Evolutionary conservation across 2,888 invertebrate genomes (phyloP), one percentile per base, ranked within the genome.

Genomic region (Troides helena): DNA sequence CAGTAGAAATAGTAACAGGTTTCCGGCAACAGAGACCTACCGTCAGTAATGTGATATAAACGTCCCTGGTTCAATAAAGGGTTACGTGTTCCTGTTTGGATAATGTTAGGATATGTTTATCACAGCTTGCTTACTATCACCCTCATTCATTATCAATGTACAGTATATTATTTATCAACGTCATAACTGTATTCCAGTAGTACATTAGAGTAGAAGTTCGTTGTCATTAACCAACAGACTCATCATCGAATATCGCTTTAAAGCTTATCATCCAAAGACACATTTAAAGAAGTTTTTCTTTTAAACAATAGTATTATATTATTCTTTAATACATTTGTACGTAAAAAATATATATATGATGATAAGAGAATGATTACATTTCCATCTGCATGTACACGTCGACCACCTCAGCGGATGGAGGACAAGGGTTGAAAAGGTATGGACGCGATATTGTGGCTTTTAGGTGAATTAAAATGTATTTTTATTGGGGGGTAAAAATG

Each of bases 361-460:
- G 43, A 21, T 56, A n/a, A 56, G 1, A 58, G 7, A 63, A 25
- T 8, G 17, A 50, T 8, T n/a, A 18, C 18, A 30, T 43, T 46
- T 58, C 14, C n/a, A 43, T 43, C n/a, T 43, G n/a, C 62, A 68
- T 50, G 23, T 30, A 50, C 63, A 5, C 30, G 21, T 53, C 39
- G 23, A 21, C 25, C 43, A 30, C 57, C 39, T 62, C 46, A 17
- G 6, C 4, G 18, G 25, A 67, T 43, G 56, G 58, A 43, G 62
- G 62, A 39, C 23, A 25, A 62, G 43, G 62, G 50, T 63, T 58
- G 21, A n/a, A 63, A 50, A 68, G 58, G 30, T 62, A 58, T 10
- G 57, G 46, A 56, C 65, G 65, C 57, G 46, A 62, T 70, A 58
- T 63, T n/a, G 58, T 70, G 61, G 69, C 69, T 70, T 70, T 66